Evolutionary conservation across 2,113 vertebrate genomes (phyloP), one percentile per base, ranked within the genome.

Genomic region (Upupa epops): DNA sequence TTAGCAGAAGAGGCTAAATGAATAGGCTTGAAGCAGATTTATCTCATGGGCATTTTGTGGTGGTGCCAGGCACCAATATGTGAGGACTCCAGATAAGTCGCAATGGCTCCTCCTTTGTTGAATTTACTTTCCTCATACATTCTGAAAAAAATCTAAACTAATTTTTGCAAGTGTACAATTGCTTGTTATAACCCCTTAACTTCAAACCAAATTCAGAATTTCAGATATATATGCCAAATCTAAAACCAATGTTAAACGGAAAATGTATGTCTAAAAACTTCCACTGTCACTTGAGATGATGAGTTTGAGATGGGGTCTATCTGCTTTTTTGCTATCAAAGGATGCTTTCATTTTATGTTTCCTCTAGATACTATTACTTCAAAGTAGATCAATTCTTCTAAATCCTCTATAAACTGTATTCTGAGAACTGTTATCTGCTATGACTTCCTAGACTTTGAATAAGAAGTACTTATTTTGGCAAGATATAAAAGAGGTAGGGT

Each of bases 11-110:
- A 63, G 42, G 34, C n/a, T 89, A 82, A 95, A 85, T 46, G 52
- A 73, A n/a, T 34, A 72, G 66, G 83, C 70, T 78, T 60, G 52
- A 90, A 90, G 49, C 51, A 92, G 79, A 26, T 93, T 93, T 77
- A 88, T 83, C 55, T 36, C 34, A 86, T 1, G 0, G 72, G 58
- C 40, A 84, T 64, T 89, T 75, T 48, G 52, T 51, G 24, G 21
- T 71, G 29, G 49, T 51, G 60, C 63, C 46, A 76, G 49, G 49
- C n/a, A 86, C 24, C 34, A 51, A n/a, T 31, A 76, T 1, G 7
- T n/a, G 45, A 81, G 6, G 77, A 69, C 49, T 86, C 29, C 40
- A 72, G 74, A 58, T 20, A 78, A 54, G 88, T 90, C 59, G 49
- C 49, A 51, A 60, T 5, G 8, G 58, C 31, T 65, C 45, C 45